Conservation (phyloP, 2,888 invertebrate genomes). For the Caenorhabditis imperialis region DNA sequence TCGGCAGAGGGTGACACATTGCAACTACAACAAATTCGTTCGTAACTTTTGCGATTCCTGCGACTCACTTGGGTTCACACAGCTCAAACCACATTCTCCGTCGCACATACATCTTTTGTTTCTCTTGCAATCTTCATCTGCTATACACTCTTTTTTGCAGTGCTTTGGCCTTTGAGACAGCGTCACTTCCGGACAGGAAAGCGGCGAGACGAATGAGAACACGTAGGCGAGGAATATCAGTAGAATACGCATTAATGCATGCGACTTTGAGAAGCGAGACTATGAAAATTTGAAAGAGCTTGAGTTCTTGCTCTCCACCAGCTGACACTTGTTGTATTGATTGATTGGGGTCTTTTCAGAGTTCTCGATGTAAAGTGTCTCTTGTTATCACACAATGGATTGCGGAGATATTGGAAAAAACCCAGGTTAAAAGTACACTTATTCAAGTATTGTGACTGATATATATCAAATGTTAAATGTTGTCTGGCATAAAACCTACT, state of each 20-base stretch:
- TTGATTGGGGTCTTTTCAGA: constrained; percentile 51
- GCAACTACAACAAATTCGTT: constrained; percentile 71
- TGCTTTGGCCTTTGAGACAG: constrained; percentile 51
- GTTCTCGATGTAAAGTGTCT: constrained; percentile 51
- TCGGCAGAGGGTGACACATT: constrained; percentile 77
- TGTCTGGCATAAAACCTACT: too few species aligned
- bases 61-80: constrained; percentile 91
- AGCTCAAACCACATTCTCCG: constrained; percentile 94
- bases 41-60: not conserved
- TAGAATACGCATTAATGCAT: constrained; percentile 43
- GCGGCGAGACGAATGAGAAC: not conserved
- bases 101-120: constrained; percentile 91
- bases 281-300: constrained; percentile 36
- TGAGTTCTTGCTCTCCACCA: constrained; percentile 51
- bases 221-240: constrained; percentile 2
- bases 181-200: constrained; percentile 48
- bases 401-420: too few species aligned
- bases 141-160: constrained; percentile 83
- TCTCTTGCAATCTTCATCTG: constrained; percentile 95
- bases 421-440: too few species aligned
- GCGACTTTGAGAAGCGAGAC: constrained; percentile 8
- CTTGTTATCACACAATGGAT: constrained; percentile 21
- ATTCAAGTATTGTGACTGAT: too few species aligned
- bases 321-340: constrained; percentile 54
- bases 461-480: too few species aligned